Conservation (phyloP, 2,113 vertebrate species). For the Diadophis punctatus region DNA sequence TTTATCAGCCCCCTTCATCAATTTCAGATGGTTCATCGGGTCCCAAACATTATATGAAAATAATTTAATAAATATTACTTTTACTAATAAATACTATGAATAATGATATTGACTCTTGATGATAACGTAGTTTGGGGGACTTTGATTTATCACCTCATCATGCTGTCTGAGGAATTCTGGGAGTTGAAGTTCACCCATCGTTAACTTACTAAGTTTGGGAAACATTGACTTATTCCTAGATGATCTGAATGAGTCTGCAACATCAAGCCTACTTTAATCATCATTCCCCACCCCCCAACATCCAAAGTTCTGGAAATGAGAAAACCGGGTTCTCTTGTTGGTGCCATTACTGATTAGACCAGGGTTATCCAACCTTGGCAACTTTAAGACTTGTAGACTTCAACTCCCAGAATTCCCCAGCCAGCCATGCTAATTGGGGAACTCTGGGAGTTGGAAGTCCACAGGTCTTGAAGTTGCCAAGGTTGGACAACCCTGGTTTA, state of each 20-base stretch:
- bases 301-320: not conserved
- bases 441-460: not conserved
- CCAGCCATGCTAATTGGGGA: not conserved
- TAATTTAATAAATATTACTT: not conserved
- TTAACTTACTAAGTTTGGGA: no score
- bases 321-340: not conserved
- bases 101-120: not conserved
- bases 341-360: not conserved
- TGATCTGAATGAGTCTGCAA: not conserved
- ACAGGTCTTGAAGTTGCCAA: not conserved
- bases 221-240: not conserved
- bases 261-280: not conserved
- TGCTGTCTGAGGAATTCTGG: not conserved
- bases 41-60: not conserved
- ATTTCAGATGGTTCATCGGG: not conserved
- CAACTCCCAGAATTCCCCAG: no score
- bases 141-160: not conserved
- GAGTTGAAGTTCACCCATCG: no score
- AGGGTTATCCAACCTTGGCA: no score
- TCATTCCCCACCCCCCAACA: not conserved
- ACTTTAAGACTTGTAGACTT: no score
- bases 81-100: not conserved
- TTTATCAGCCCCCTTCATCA: not conserved
- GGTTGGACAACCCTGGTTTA: not conserved
- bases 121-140: not conserved